These are phyloP conservation scores for Cacoxenus indagator DNA, from an alignment of 2,888 invertebrate species.

Conservation along the genomic window DNA sequence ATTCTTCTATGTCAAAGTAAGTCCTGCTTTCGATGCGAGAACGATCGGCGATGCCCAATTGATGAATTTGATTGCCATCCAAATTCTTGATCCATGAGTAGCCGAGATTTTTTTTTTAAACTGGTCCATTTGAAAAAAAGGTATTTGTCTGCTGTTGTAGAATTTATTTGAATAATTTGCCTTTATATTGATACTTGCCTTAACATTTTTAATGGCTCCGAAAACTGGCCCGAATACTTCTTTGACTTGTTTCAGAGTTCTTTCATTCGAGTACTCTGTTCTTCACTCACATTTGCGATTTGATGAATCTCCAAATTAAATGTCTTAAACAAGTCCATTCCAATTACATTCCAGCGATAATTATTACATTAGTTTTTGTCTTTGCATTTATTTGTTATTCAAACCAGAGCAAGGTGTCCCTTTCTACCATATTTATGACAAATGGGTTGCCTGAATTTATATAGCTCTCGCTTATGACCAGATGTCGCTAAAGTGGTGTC, in stretches of 20 bases:
- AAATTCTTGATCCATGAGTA: constrained; percentile 32
- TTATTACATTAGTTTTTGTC: no score
- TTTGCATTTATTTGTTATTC: no score
- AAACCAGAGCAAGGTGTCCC: no score
- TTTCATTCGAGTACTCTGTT: not conserved
- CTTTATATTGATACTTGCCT: constrained; percentile 39
- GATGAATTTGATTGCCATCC: constrained; percentile 43
- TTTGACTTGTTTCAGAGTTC: constrained; percentile 2
- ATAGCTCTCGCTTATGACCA: no score
- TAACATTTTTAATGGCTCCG: constrained; percentile 23
- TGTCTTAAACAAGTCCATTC: not conserved
- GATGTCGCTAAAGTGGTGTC: no score
- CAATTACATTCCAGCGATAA: no score
- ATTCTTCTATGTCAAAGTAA: constrained; percentile 42
- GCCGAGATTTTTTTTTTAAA: constrained; percentile 40
- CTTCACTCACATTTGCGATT: not conserved
- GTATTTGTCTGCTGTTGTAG: not conserved
- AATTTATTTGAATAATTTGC: not conserved
- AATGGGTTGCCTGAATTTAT: no score
- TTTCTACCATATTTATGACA: no score
- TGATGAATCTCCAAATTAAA: not conserved
- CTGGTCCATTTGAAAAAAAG: constrained; percentile 31
- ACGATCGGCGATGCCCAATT: constrained; percentile 59
- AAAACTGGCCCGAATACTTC: constrained; percentile 17
- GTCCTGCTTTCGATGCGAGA: constrained; percentile 51